Percentiles rank a stretch among this genome's conserved stretches.
Evolutionary conservation across 2,888 invertebrate species (phyloP).

Genomic region (Oscheius onirici): DNA sequence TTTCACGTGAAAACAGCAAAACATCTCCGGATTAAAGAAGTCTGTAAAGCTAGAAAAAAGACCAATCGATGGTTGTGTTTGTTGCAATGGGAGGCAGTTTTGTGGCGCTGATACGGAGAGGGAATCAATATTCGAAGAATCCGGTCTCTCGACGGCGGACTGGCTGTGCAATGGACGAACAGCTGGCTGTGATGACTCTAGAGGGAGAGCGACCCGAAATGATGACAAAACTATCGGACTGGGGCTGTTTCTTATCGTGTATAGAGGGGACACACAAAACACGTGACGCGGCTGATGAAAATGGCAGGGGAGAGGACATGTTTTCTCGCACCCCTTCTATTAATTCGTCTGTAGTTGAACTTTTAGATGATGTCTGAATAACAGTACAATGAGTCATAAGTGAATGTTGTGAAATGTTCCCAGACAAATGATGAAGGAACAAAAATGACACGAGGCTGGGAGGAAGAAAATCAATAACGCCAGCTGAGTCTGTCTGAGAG

Average conservation of each 20-base stretch:
- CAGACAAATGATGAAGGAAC: background rate
- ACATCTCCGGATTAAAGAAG: no score
- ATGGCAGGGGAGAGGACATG: background rate
- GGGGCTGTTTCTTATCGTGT: conserved; percentile 10
- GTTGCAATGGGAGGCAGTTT: background rate
- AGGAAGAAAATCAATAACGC: conserved; percentile 20
- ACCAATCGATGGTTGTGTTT: background rate
- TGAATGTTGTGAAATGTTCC: background rate
- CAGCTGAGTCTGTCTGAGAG: background rate
- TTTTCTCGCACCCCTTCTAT: no score
- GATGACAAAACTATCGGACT: conserved; percentile 21
- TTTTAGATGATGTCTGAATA: background rate
- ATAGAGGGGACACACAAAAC: background rate
- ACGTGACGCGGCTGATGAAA: conserved; percentile 22
- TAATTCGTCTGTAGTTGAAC: no score
- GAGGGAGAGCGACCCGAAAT: background rate
- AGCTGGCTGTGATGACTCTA: conserved; percentile 15
- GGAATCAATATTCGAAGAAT: conserved; percentile 17
- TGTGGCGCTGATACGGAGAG: conserved; percentile 5
- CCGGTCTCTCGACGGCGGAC: conserved; percentile 11
- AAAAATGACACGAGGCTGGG: background rate
- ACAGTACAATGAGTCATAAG: background rate
- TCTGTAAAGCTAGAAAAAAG: background rate
- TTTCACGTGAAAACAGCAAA: no score
- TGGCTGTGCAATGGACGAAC: conserved; percentile 20